Conservation (phyloP, 2,797 vertebrate genomes). For the Pangasius sanitwongsei region DNA sequence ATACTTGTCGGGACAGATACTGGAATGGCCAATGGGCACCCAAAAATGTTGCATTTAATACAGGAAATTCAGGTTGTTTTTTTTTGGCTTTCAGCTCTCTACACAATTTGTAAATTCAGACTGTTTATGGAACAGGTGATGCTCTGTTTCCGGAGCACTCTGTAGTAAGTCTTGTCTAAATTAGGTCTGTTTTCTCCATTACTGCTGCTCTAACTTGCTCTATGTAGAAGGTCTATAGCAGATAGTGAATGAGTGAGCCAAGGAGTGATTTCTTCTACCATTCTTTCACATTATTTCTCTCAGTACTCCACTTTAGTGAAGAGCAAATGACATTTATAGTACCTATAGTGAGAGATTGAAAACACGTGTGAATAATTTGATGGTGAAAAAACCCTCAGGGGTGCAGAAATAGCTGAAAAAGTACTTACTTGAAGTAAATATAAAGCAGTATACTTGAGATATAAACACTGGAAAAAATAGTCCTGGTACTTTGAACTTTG, state of each 20-base stretch:
- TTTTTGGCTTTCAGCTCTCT: background rate
- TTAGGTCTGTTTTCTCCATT: background rate
- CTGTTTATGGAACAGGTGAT: background rate
- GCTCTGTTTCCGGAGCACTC: background rate
- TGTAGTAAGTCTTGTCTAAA: background rate
- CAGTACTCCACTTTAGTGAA: conserved; percentile 36
- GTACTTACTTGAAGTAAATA: conserved; percentile 58
- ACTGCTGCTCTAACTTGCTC: background rate
- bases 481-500: conserved; percentile 27
- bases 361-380: conserved; percentile 27
- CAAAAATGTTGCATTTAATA: background rate
- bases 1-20: background rate
- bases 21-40: background rate
- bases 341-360: conserved; percentile 58
- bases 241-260: background rate
- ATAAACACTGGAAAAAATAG: conserved; percentile 45
- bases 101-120: background rate
- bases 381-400: conserved; percentile 20
- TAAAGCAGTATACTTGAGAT: conserved; percentile 46
- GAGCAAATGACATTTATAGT: conserved; percentile 53
- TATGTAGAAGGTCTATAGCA: background rate
- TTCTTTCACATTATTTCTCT: background rate
- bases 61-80: background rate
- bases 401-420: conserved; percentile 58
- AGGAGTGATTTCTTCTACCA: background rate